Base-by-base conservation (phyloP, 2,113 vertebrate species). In the Holacanthus passer region DNA sequence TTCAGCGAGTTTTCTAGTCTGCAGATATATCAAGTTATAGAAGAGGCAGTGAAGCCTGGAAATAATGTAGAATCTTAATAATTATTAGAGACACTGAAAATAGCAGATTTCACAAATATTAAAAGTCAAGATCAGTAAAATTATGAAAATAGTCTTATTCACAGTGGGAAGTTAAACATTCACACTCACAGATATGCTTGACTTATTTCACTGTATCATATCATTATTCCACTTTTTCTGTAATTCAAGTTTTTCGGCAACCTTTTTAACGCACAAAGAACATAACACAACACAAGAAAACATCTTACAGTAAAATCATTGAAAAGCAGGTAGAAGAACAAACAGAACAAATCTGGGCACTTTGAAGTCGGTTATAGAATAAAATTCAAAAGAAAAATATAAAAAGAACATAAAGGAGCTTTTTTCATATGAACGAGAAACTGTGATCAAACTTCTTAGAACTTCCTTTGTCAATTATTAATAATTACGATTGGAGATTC, bases 1-100 rank as follows among this genome's bases (percentile, higher is more conserved):
- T 27, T 19, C n/a, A 22, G 37, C 69, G 27, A 35, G 24, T 66
- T 71, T 69, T 75, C 20, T 63, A 12, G 13, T 48, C 74, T 35
- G 64, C 13, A 13, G 10, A 6, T 14, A 35, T 1, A 24, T 43
- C 3, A 29, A 43, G 19, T 17, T 27, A 27, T 2, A 29, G 13
- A 64, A 9, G 62, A 64, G 24, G 60, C 12, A 13, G 20, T 39
- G 20, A 22, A 39, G n/a, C 32, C 1, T 11, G 22, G 56, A 32
- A 31, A 31, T 58, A 41, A 10, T 41, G 1, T 10, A 41, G 39
- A 41, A 41, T 41, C 39, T 41, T 41, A 41, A 41, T 41, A 41
- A 41, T 41, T 41, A 41, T 41, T 41, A 16, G 12, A n/a, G 12
- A 37, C 53, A 16, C 27, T 27, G 4, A 48, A 48, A 32, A 67